Percentiles rank a stretch among this genome's conserved stretches.
Conservation (phyloP, 2,113 vertebrate species). For the Xiphias gladius region DNA sequence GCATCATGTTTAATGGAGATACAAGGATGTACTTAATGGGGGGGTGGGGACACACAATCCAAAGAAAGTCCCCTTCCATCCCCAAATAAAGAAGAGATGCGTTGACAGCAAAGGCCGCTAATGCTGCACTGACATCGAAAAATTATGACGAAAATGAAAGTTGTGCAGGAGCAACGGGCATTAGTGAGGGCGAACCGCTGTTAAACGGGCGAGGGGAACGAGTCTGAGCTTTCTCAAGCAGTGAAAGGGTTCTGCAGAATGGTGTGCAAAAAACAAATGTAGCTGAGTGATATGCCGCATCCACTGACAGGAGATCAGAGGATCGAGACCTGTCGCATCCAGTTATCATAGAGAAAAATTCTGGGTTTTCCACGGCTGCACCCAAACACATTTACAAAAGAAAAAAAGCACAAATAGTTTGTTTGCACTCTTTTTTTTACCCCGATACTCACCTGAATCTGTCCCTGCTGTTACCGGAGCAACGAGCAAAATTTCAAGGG, state of each 20-base stretch:
- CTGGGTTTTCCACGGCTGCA: neutral
- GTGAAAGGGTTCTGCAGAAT: slow-evolving; percentile 23
- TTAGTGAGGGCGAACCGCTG: slow-evolving; percentile 30
- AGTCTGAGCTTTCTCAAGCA: slow-evolving; percentile 9
- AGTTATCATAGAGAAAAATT: neutral
- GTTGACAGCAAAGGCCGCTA: slow-evolving; percentile 58
- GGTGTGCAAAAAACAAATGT: slow-evolving; percentile 19
- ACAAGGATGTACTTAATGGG: slow-evolving; percentile 29
- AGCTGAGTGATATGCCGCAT: neutral
- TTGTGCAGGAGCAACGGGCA: slow-evolving; percentile 18
- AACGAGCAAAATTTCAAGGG: slow-evolving; percentile 78
- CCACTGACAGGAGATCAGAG: neutral
- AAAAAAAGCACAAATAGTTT: slow-evolving; percentile 23
- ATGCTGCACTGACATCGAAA: slow-evolving; percentile 38
- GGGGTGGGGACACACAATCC: neutral
- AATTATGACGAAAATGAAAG: slow-evolving; percentile 36
- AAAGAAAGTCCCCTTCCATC: slow-evolving; percentile 29
- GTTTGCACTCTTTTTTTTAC: neutral
- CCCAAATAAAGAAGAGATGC: slow-evolving; percentile 42
- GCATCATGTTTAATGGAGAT: slow-evolving; percentile 61
- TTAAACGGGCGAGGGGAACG: slow-evolving; percentile 23
- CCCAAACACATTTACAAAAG: slow-evolving; percentile 15
- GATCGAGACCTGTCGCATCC: slow-evolving; percentile 20
- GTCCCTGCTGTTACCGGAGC: slow-evolving; percentile 81
- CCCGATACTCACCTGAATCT: slow-evolving; percentile 54